Percentiles rank a stretch among this genome's conserved stretches.
Evolutionary conservation across 2,113 vertebrate genomes (phyloP).

Genomic region (Brachirus orientalis): DNA sequence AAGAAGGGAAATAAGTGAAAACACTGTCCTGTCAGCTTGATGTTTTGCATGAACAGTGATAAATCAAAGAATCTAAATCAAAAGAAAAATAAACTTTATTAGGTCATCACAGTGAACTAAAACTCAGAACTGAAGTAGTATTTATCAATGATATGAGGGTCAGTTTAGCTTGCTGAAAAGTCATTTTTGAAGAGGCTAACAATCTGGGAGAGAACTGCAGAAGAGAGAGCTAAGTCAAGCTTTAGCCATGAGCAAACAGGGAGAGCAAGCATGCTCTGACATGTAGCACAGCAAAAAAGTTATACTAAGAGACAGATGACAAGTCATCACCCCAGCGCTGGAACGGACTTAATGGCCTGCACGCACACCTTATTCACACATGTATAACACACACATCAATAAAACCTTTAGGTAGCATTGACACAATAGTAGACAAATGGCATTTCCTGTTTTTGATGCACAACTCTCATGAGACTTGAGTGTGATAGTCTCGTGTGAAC

Average conservation of each 20-base stretch:
- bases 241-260: conserved; percentile 58
- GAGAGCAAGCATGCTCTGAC: conserved; percentile 57
- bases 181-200: conserved; percentile 3
- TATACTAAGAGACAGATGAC: not conserved
- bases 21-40: conserved; percentile 9
- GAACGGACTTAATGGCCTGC: conserved; percentile 22
- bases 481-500: too few relatives aligned
- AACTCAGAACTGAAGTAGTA: not conserved
- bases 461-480: too few relatives aligned
- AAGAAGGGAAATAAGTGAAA: conserved; percentile 45
- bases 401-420: conserved; percentile 36
- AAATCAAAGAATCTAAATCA: not conserved
- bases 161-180: conserved; percentile 8
- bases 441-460: too few relatives aligned
- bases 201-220: conserved; percentile 27
- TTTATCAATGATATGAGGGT: conserved; percentile 9
- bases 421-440: conserved; percentile 7
- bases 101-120: not conserved
- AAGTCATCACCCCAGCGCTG: conserved; percentile 30
- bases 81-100: not conserved
- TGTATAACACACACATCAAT: not conserved
- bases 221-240: conserved; percentile 37
- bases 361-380: conserved; percentile 24
- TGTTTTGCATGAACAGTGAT: conserved; percentile 7
- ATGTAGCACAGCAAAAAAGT: conserved; percentile 42